Base-by-base conservation (phyloP, 2,113 vertebrate species). In the Ctenomys sociabilis region DNA sequence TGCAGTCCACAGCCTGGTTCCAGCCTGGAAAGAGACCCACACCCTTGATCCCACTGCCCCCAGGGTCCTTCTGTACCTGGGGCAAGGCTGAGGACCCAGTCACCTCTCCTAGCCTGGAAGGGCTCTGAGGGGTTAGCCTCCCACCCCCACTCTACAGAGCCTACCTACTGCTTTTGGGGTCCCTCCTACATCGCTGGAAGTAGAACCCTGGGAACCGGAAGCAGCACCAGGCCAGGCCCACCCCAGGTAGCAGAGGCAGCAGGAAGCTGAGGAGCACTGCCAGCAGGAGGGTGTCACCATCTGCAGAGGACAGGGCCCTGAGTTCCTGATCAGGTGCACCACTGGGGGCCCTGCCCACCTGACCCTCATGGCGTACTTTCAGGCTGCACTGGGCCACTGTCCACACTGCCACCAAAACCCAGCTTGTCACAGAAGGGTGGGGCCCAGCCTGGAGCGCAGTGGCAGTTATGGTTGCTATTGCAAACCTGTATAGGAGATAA, bases 381-480 rank as follows among this genome's bases (percentile, higher is more conserved):
- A 0, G 98, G 97, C 88, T 98, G 99, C 77, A 99, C 94, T 0
- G 99, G 99, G 32, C 99, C 99, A 0, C 99, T 99, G 98, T 99
- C 99, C 97, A 99, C 97, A 0, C 99, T 99, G 87, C 99, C 99
- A 0, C 99, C 99, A 0, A 99, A 98, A 1, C 99, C 99, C 0
- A 99, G 98, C 97, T 99, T 98, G 94, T 99, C 98, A 12, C 99
- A 99, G 98, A 95, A 99, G 0, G 99, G 99, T 0, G 99, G 99
- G 0, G 99, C 99, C 99, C 99, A 99, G 68, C 99, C 99, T 0
- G 98, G 97, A 17, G 98, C 97, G 22, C 99, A 99, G 97, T 99
- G 99, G 93, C 99, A 99, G 98, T 99, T 99, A 83, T 96, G 96
- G 93, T 99, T 99, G 98, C 99, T 99, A 98, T 99, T 99, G 97